Conservation (phyloP, 1,140 invertebrate species). For the Rhynchophorus ferrugineus region DNA sequence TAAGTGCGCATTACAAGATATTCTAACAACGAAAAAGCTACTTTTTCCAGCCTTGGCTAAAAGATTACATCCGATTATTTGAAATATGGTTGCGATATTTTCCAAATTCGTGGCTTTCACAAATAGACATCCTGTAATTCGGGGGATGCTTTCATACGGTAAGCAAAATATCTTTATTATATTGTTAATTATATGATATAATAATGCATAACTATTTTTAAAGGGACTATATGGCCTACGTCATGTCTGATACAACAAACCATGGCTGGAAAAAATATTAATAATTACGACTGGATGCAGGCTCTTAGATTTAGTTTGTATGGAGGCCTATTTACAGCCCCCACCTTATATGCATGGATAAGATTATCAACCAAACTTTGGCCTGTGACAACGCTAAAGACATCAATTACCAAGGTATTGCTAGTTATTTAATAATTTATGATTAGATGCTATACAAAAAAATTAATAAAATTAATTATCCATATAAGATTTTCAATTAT, state of each 20-base stretch:
- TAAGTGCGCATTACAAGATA: too few relatives aligned
- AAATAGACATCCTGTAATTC: conserved; percentile 46
- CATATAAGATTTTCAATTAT: too few relatives aligned
- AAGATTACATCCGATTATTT: too few relatives aligned
- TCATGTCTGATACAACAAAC: conserved; percentile 42
- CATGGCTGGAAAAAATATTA: conserved; percentile 46
- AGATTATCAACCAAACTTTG: conserved; percentile 54
- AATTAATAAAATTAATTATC: too few relatives aligned
- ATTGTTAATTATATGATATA: background rate
- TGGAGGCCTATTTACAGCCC: conserved; percentile 62
- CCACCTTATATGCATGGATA: conserved; percentile 63
- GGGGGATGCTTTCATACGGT: conserved; percentile 66
- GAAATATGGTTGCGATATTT: conserved; percentile 29
- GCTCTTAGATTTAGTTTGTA: conserved; percentile 58
- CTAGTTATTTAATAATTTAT: too few relatives aligned
- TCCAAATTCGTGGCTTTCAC: conserved; percentile 35
- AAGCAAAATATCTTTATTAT: conserved; percentile 43
- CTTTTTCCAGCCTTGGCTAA: too few relatives aligned
- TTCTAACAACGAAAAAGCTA: too few relatives aligned
- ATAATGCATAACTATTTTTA: too few relatives aligned
- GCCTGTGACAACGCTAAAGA: conserved; percentile 54
- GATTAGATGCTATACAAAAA: too few relatives aligned
- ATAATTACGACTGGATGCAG: conserved; percentile 52
- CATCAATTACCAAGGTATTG: conserved; percentile 63
- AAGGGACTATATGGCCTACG: conserved; percentile 39